Base-by-base conservation (phyloP, 2,797 vertebrate species). In the Pangasius macronema region DNA sequence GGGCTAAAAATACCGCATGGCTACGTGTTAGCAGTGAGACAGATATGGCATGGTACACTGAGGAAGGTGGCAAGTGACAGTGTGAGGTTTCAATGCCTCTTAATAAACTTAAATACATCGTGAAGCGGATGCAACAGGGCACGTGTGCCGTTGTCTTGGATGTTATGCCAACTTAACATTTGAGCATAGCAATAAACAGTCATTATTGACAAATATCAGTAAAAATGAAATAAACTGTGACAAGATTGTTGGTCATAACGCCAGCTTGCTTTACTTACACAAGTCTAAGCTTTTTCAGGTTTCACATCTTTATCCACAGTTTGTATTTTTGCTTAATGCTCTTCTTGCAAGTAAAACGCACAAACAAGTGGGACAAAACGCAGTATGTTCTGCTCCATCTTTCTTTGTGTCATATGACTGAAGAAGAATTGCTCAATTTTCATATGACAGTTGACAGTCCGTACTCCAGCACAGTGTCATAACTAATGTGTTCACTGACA, bases 1-100 rank as follows among this genome's bases (percentile, higher is more conserved):
- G 36, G 72, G 24, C 80, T 82, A 82, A 82, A 82, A 82, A 82
- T 82, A 82, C 27, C 11, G 39, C 80, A 30, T 27, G 39, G 59
- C 14, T 13, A 46, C 3, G 59, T 63, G 59, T 46, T 82, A 18
- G 59, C 39, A 46, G 57, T n/a, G 80, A 46, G 24, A 82, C 39
- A n/a, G 59, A 82, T 82, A 63, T 63, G 59, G 59, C 57, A 82
- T 63, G 57, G 10, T 82, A 16, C 39, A 46, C 24, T 3, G 8
- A 65, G 57, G 57, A 82, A 82, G 79, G 57, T 82, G 79, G 30
- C 49, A 77, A 79, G 30, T 79, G 76, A 36, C 36, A 63, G 59
- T 82, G 57, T 82, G 79, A 42, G 36, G 11, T 82, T 82, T 61
- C 36, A n/a, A 13, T 82, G 59, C 24, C 1, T 46, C 39, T n/a